These are phyloP conservation scores for Epinephelus lanceolatus DNA, from an alignment of 2,113 vertebrate genomes.

Conservation along the genomic window DNA sequence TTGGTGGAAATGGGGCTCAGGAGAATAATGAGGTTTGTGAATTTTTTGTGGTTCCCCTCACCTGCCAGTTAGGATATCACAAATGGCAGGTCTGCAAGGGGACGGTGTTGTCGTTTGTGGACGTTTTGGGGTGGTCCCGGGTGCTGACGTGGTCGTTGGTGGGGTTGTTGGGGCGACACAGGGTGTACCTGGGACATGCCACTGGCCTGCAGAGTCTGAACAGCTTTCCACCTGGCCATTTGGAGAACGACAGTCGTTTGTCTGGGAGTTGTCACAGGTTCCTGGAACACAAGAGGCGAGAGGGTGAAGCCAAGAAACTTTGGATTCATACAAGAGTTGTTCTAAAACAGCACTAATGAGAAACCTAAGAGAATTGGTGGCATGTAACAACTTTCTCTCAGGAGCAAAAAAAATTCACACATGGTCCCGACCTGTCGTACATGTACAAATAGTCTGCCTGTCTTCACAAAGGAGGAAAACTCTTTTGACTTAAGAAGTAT, in stretches of 20 bases:
- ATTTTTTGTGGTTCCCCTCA: slow-evolving; percentile 53
- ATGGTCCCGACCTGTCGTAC: not conserved
- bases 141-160: not conserved
- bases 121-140: not conserved
- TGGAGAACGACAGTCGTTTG: slow-evolving; percentile 88
- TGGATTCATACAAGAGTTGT: not conserved
- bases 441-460: not conserved
- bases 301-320: not conserved
- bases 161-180: slow-evolving; percentile 64
- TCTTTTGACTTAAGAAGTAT: too few relatives aligned
- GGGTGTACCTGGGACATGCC: slow-evolving; percentile 75
- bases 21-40: not conserved
- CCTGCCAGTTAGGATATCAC: slow-evolving; percentile 87
- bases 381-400: not conserved
- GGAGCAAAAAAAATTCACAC: not conserved
- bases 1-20: too few relatives aligned
- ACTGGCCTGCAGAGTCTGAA: slow-evolving; percentile 82
- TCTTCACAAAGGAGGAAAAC: not conserved
- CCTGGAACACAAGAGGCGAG: slow-evolving; percentile 76
- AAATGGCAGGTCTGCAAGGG: slow-evolving; percentile 74
- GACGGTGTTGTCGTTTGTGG: not conserved
- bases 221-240: slow-evolving; percentile 84
- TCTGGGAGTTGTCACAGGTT: slow-evolving; percentile 87
- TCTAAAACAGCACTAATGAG: not conserved
- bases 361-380: not conserved